Base-by-base conservation (phyloP, 2,113 vertebrate genomes). In the Clinocottus analis region DNA sequence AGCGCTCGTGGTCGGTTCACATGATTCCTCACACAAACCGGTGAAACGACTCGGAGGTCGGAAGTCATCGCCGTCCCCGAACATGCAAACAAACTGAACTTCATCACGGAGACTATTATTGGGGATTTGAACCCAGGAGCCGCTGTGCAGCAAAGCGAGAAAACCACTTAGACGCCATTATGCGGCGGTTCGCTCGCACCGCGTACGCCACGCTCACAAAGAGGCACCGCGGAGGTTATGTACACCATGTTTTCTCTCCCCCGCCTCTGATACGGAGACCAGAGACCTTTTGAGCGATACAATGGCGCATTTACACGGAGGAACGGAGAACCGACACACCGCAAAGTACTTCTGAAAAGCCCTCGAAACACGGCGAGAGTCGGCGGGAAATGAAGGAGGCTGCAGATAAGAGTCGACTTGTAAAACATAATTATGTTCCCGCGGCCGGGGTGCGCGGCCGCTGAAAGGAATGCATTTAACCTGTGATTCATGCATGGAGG, bases 341-440 rank as follows among this genome's bases (percentile, higher is more conserved):
- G 87, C 88, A 91, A 94, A 94, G 91, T 85, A 86, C 88, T 93
- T 88, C 75, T 89, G 85, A 88, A 91, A 90, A 91, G 86, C 87
- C 85, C 91, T 93, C 85, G 77, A 87, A 91, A 86, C 41, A 72
- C 87, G 71, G 79, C 4, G 76, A 77, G 85, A 90, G 89, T 87
- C 77, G 56, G 85, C 69, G 43, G 79, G 67, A 89, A 88, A 89
- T 89, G 87, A 86, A 90, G 93, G 85, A 84, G 88, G 86, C 84
- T 84, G 29, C 91, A 93, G 93, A 94, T 94, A 94, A 94, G 92
- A 82, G 88, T 85, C 81, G 85, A 83, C 88, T 92, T 94, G 92
- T 93, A 92, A 90, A 94, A 93, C 93, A 94, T 93, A 94, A 95
- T 94, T 95, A 93, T 93, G 91, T 94, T 93, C 87, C 90, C 70